A percentile compares a stretch with the other conserved stretches of the same genome.
Evolutionary conservation across 1,140 invertebrate genomes (phyloP).

Genomic region (Lamellibrachia luymesi): DNA sequence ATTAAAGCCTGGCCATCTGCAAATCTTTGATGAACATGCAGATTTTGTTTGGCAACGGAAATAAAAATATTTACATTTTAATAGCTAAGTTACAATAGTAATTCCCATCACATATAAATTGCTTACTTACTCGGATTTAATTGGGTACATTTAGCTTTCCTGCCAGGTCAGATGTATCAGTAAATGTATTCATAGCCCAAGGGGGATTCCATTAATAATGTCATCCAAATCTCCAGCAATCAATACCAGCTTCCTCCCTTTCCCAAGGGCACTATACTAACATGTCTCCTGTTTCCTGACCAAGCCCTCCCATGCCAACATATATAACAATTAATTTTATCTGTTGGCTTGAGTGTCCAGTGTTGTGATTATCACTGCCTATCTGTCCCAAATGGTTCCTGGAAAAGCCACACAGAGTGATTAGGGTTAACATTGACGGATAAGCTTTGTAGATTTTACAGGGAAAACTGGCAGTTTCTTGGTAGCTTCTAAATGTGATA

Average conservation of each 20-base stretch:
- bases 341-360: not conserved
- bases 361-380: not conserved
- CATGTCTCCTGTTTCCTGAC: not conserved
- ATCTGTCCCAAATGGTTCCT: not conserved
- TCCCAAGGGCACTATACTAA: not conserved
- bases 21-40: no score
- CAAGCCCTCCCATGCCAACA: not conserved
- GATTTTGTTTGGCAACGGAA: no score
- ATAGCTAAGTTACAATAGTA: no score
- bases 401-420: not conserved
- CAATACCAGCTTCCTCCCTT: not conserved
- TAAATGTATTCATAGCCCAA: no score
- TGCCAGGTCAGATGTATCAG: not conserved
- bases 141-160: no score
- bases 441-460: not conserved
- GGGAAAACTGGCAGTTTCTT: not conserved
- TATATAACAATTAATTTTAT: not conserved
- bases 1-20: no score
- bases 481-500: not conserved
- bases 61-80: no score
- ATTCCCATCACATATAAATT: no score
- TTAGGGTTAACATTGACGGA: not conserved
- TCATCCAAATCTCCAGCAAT: no score
- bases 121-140: no score
- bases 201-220: no score